A percentile compares a stretch with the other conserved stretches of the same genome.
phyloP scores from a whole-genome alignment of 1,140 invertebrate genomes.

The Lethrus apterus region DNA sequence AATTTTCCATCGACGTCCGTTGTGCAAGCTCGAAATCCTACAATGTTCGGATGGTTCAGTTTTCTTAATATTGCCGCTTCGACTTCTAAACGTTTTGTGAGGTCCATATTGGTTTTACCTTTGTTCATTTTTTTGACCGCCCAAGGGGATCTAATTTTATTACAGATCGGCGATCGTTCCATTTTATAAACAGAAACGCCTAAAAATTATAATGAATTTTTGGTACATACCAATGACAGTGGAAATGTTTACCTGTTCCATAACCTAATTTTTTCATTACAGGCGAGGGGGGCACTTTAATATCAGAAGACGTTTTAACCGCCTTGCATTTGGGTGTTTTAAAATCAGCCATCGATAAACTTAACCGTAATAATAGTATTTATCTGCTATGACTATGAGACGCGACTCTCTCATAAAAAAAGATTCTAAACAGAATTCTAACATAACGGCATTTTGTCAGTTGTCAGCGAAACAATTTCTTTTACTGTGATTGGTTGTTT shows the following conservation, averaged over 20 bases:
- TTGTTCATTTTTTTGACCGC: constrained; percentile 64
- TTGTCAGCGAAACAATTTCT: no score
- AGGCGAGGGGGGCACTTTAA: constrained; percentile 64
- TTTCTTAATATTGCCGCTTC: constrained; percentile 65
- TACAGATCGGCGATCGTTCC: constrained; percentile 59
- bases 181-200: constrained; percentile 71
- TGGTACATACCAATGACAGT: constrained; percentile 14
- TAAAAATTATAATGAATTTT: constrained; percentile 31
- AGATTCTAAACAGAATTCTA: no score
- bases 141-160: constrained; percentile 67
- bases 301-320: no score
- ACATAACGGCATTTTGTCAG: no score
- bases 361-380: no score
- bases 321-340: no score
- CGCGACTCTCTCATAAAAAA: no score
- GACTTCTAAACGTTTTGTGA: constrained; percentile 50
- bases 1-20: constrained; percentile 54
- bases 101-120: constrained; percentile 33
- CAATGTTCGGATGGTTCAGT: constrained; percentile 75
- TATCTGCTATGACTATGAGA: no score
- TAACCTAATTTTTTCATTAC: constrained; percentile 62
- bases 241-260: constrained; percentile 59
- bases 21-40: constrained; percentile 68
- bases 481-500: no score
- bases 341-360: no score